Base-by-base conservation (phyloP, 2,888 invertebrate genomes). In the Drosophila maculinotata region DNA sequence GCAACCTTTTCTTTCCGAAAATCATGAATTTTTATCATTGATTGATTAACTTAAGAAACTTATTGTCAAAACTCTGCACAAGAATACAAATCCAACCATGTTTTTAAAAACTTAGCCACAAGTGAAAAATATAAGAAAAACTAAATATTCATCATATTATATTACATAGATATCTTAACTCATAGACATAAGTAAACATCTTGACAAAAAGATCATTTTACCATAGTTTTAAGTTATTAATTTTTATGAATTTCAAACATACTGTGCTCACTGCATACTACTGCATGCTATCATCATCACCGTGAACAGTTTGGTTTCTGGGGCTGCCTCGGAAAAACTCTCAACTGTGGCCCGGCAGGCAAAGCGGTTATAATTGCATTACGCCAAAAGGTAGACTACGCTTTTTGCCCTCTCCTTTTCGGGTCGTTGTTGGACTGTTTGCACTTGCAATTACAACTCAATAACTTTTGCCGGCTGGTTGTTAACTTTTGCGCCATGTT, bases 401-500 rank as follows among this genome's bases (percentile, higher is more conserved):
- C 41, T 72, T 77, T 75, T 71, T 66, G 44, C 44, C 28, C 26
- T 36, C n/a, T n/a, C n/a, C n/a, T n/a, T n/a, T n/a, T n/a, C n/a
- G n/a, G n/a, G n/a, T 7, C 26, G 38, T 31, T 33, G 59, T 56
- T 56, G 25, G 56, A 65, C 59, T 78, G 69, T 78, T 84, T 84
- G 72, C 73, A 54, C 64, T 82, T 59, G 81, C 84, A 86, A 86
- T 84, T 87, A 80, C 81, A 87, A 84, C 84, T 84, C 84, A 87
- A 84, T 84, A 84, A 86, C 80, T 86, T 86, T 76, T 54, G 57
- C 79, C 62, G 59, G 67, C 56, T 56, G 69, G 52, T 66, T 69
- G 76, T 69, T 76, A 76, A 82, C 82, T 84, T 69, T 77, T 71
- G 57, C 69, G 49, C 60, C 63, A 63, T 72, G 66, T 72, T 75